These are phyloP conservation scores for Micropoecilia bifurca DNA, from an alignment of 2,797 vertebrate genomes.

Conservation along the genomic window DNA sequence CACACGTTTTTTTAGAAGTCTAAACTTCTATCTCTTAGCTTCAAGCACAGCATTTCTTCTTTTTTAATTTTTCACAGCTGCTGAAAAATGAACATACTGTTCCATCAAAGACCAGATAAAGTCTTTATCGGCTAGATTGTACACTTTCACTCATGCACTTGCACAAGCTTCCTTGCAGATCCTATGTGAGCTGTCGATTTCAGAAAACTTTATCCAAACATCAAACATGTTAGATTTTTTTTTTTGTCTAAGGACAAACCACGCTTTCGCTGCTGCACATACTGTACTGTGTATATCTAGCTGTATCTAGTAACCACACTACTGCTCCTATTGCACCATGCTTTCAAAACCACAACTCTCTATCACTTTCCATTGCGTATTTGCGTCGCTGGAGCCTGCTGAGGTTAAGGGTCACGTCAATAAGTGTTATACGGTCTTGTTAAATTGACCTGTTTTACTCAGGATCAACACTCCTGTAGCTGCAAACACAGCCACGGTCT, in stretches of 20 bases:
- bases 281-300: conserved; percentile 72
- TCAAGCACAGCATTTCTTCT: neutral
- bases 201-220: conserved; percentile 1
- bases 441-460: conserved; percentile 12
- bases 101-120: conserved; percentile 46
- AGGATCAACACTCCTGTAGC: neutral
- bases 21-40: neutral
- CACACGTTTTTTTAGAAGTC: neutral
- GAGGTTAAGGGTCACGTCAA: conserved; percentile 62
- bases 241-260: conserved; percentile 54
- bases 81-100: conserved; percentile 27
- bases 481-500: neutral
- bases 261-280: conserved; percentile 61
- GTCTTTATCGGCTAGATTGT: conserved; percentile 34
- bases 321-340: conserved; percentile 76
- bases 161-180: neutral
- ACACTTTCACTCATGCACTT: conserved; percentile 5
- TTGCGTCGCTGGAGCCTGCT: conserved; percentile 36
- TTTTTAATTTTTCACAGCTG: conserved; percentile 7
- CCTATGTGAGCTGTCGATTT: neutral
- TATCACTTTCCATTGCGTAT: conserved; percentile 77
- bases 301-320: conserved; percentile 76
- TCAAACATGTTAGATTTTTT: conserved; percentile 15
- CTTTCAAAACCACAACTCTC: conserved; percentile 76
- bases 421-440: conserved; percentile 16